phyloP scores from a whole-genome alignment of 2,113 vertebrate genomes.

The Pelmatolapia mariae region DNA sequence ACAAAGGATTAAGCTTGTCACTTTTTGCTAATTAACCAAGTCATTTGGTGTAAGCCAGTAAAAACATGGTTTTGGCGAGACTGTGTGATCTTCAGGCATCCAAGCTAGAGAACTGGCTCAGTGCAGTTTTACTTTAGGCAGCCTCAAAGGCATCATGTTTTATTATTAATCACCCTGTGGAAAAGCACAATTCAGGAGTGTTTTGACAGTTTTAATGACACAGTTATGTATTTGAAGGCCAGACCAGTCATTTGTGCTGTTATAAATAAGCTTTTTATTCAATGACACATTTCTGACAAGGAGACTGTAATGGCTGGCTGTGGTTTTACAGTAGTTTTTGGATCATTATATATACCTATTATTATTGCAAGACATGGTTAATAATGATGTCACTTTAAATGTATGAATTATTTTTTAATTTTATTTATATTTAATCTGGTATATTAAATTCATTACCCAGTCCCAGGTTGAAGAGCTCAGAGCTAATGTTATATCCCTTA shows the following conservation, averaged over 20 bases:
- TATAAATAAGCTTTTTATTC: conserved; percentile 16
- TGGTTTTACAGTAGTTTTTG: background rate
- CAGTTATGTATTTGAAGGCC: conserved; percentile 28
- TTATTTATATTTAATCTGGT: background rate
- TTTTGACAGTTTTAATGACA: conserved; percentile 45
- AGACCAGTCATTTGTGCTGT: conserved; percentile 6
- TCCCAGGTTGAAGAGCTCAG: background rate
- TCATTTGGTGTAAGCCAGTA: conserved; percentile 30
- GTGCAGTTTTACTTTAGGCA: conserved; percentile 11
- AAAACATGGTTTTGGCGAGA: conserved; percentile 39
- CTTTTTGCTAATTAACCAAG: conserved; percentile 51
- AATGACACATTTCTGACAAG: background rate
- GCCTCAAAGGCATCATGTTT: conserved; percentile 22
- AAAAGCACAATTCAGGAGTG: conserved; percentile 24
- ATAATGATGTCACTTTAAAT: background rate
- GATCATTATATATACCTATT: background rate
- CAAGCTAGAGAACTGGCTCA: conserved; percentile 14
- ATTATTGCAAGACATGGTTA: background rate
- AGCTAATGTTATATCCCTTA: background rate
- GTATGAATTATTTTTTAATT: background rate
- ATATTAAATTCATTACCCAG: background rate
- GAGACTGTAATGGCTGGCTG: background rate
- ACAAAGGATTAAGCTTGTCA: conserved; percentile 48
- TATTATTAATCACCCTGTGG: conserved; percentile 42
- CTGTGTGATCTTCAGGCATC: conserved; percentile 30